phyloP scores from a whole-genome alignment of 1,140 invertebrate species.

The Tetranychus cinnabarinus region DNA sequence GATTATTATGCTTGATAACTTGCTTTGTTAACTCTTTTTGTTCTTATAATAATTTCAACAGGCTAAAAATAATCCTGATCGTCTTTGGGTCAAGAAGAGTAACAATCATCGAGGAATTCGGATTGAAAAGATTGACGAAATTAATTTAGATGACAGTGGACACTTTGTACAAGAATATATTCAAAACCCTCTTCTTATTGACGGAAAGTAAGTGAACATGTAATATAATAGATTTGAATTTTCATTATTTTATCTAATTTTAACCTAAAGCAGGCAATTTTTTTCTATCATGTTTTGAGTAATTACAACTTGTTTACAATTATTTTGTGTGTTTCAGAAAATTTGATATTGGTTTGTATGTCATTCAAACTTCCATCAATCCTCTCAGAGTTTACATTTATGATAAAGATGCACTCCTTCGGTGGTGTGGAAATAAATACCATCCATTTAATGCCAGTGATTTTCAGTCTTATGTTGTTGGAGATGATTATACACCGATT shows the following conservation, averaged over 20 bases:
- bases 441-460: slow-evolving; percentile 61
- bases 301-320: background rate
- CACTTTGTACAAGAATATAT: slow-evolving; percentile 77
- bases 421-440: slow-evolving; percentile 78
- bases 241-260: background rate
- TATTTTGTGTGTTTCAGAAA: slow-evolving; percentile 35
- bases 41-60: slow-evolving; percentile 12
- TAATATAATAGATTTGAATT: background rate
- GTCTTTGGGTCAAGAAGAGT: slow-evolving; percentile 69
- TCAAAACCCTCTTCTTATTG: slow-evolving; percentile 38
- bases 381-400: slow-evolving; percentile 71
- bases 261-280: too few species aligned
- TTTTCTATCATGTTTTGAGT: slow-evolving; percentile 18
- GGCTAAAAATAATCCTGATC: slow-evolving; percentile 36
- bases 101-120: slow-evolving; percentile 72
- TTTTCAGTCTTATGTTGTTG: slow-evolving; percentile 75
- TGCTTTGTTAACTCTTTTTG: background rate
- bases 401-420: slow-evolving; percentile 63
- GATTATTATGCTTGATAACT: background rate
- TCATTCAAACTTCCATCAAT: slow-evolving; percentile 66
- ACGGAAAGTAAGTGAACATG: slow-evolving; percentile 19
- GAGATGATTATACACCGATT: slow-evolving; percentile 75
- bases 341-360: slow-evolving; percentile 92
- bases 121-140: slow-evolving; percentile 39
- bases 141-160: slow-evolving; percentile 43